Evolutionary conservation across 1,140 invertebrate genomes (phyloP), one percentile per base, ranked within the genome.

Genomic region (Antheraea pernyi): DNA sequence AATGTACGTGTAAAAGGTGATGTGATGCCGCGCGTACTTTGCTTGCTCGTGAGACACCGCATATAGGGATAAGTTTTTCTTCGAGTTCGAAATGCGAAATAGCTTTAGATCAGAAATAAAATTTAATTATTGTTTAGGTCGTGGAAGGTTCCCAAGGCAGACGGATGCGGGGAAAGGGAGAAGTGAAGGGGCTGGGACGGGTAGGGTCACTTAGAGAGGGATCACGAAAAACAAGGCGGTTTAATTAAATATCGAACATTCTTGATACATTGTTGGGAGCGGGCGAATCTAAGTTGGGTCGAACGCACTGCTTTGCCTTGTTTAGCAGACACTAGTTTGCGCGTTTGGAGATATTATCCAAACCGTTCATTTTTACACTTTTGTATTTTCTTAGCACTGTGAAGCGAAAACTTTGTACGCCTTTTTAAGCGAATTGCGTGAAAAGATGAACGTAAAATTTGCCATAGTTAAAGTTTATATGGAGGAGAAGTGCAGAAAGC

Each of bases 161-260:
- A 11, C 11, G 1, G 46, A 53, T 6, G 46, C 16, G 46, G 46
- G 53, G 19, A n/a, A 48, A 53, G 19, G 46, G 72, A n/a, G 63
- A 53, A 65, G 19, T 58, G 36, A 67, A 59, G 37, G 42, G 18
- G 37, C 65, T 13, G 16, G 9, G 16, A 53, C 46, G 13, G 46
- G 13, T 53, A 61, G 7, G 10, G 60, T 61, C 19, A 10, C 18
- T 53, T 53, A 1, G 11, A 16, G 46, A 53, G 46, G 13, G 11
- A 53, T 53, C 46, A n/a, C 16, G 19, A 61, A 61, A 61, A 61
- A 61, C 30, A 36, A 22, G 7, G 19, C 30, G 22, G 9, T 61
- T 61, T 61, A 61, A 61, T 61, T 61, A 61, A 61, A 61, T 61
- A 22, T 61, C 60, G 60, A 61, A 61, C 60, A 61, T 61, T 61